Percentiles rank a stretch among this genome's conserved stretches.
phyloP scores from a whole-genome alignment of 2,113 vertebrate genomes.

The Alectura lathami region DNA sequence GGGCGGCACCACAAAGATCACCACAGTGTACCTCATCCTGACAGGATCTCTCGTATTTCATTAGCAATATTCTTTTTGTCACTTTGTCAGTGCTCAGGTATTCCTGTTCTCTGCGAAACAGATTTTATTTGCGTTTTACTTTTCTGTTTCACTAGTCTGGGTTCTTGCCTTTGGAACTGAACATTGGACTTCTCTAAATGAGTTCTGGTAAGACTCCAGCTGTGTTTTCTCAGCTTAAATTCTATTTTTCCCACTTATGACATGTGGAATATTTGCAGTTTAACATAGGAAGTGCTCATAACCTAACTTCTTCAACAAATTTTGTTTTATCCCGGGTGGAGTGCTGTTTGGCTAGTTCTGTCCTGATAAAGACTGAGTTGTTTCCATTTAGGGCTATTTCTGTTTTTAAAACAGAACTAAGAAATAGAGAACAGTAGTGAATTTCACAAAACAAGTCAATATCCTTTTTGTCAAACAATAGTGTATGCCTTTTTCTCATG shows the following conservation, averaged over 20 bases:
- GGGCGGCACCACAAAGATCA: neutral
- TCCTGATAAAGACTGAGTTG: neutral
- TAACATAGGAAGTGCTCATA: neutral
- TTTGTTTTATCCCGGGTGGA: neutral
- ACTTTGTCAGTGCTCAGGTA: neutral
- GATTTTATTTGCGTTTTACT: neutral
- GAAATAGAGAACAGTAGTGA: neutral
- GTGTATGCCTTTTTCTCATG: neutral
- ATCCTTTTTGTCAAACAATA: neutral
- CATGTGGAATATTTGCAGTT: neutral
- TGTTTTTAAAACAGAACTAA: neutral
- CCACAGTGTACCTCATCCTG: neutral
- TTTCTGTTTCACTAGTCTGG: neutral
- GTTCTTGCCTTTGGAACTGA: neutral
- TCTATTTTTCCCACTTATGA: neutral
- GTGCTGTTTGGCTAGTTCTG: neutral
- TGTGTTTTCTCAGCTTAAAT: neutral
- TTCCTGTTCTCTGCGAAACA: neutral
- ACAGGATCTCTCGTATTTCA: neutral
- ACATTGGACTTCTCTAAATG: neutral
- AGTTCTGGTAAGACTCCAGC: neutral
- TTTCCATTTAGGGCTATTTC: neutral
- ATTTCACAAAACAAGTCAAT: neutral
- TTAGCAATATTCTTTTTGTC: neutral
- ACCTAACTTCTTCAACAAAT: neutral